Evolutionary conservation across 1,140 invertebrate species (phyloP), one percentile per base, ranked within the genome.

Genomic region (Drosophila nigrodunni): DNA sequence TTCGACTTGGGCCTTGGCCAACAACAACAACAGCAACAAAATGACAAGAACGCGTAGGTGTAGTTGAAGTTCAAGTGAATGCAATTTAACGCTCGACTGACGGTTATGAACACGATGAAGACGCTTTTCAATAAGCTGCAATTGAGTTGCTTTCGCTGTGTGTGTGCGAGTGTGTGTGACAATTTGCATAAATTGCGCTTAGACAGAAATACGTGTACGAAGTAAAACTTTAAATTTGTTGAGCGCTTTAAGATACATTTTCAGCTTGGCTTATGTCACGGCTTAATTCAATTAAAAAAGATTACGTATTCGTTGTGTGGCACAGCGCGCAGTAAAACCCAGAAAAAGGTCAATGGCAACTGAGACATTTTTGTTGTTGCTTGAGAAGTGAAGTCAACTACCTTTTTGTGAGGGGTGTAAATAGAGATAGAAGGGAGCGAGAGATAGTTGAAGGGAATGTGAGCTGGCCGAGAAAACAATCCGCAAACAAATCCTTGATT

Each of bases 401-500:
- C 73, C 83, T 87, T 83, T 76, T 80, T 73, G 54, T 9, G 49
- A 11, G 43, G 35, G 50, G n/a, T 2, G 9, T 10, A 41, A 3
- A 35, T n/a, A 35, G 30, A 49, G 4, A 6, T 11, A 35, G 30
- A 30, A 18, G 18, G 41, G 13, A 7, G 43, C n/a, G 18, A 47
- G 43, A 49, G 0, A 39, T 34, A 9, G 11, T 11, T 6, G 9
- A 7, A 21, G 25, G 15, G n/a, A 7, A 9, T 5, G 30, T 37
- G 46, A 18, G 47, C 3, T 30, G 37, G 15, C 9, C 13, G 13
- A 39, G 35, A 43, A 87, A 85, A 74, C 66, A 89, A 89, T 89
- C 85, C 85, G 78, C 86, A 91, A 91, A 91, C 85, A 91, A 91
- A 91, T 91, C 89, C 89, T 91, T 91, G 89, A 91, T 91, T 91